Conservation (phyloP, 1,140 invertebrate genomes). For the Saxidomus purpurata region DNA sequence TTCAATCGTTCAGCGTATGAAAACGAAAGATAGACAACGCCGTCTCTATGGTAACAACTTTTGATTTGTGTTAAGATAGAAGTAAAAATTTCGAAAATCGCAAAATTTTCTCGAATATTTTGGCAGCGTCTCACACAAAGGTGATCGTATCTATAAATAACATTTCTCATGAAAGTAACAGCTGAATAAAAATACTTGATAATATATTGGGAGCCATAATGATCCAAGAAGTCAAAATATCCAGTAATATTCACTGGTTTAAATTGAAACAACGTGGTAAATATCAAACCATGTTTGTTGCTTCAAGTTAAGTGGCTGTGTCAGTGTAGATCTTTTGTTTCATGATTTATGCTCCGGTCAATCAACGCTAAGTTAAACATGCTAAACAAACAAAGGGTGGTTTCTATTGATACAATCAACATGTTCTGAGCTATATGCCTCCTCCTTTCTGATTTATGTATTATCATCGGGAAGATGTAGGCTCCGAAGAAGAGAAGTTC, state of each 20-base stretch:
- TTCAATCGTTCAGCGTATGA: too few relatives aligned
- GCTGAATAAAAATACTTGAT: not conserved
- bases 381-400: not conserved
- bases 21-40: too few relatives aligned
- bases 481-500: too few relatives aligned
- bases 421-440: not conserved
- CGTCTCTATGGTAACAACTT: constrained; percentile 21
- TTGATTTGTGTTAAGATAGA: not conserved
- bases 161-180: constrained; percentile 3
- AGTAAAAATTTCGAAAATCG: not conserved
- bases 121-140: constrained; percentile 10
- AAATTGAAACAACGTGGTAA: not conserved
- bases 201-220: not conserved
- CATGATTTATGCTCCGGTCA: not conserved
- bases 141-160: not conserved
- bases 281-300: not conserved
- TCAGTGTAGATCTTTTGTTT: not conserved
- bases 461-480: too few relatives aligned
- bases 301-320: not conserved
- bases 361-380: not conserved
- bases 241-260: not conserved
- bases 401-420: not conserved
- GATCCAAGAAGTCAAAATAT: not conserved
- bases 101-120: constrained; percentile 7
- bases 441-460: too few relatives aligned